Evolutionary conservation across 2,888 invertebrate species (phyloP).

Genomic region (Andrena flavipes): DNA sequence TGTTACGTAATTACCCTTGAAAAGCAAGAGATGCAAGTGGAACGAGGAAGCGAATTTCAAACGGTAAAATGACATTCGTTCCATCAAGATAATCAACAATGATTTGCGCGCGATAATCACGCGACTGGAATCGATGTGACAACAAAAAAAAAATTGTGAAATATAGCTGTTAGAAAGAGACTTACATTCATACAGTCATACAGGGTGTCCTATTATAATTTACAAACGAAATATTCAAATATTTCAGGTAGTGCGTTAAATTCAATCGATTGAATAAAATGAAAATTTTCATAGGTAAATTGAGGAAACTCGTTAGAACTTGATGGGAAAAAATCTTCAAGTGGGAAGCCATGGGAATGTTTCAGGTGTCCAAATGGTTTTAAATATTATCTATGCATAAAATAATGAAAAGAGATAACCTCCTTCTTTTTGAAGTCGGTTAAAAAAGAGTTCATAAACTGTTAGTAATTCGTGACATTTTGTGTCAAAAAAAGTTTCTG

Average conservation of each 20-base stretch:
- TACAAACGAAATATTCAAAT: neutral
- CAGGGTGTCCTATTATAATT: neutral
- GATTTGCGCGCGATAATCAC: neutral
- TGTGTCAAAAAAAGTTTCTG: neutral
- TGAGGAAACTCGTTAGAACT: no score
- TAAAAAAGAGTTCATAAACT: neutral
- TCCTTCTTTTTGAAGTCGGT: no score
- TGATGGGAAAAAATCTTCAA: no score
- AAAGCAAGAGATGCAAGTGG: neutral
- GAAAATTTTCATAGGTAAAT: no score
- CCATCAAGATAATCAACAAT: neutral
- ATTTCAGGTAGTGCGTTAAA: no score
- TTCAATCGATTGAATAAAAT: no score
- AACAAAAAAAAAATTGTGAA: neutral
- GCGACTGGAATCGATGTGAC: neutral
- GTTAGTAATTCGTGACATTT: constrained; percentile 1
- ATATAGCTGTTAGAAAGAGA: neutral
- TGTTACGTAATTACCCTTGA: neutral
- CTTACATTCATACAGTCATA: neutral
- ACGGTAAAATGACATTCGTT: neutral
- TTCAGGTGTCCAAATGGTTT: no score
- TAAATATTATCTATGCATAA: no score
- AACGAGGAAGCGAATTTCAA: neutral
- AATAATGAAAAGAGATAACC: no score
- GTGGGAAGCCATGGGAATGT: no score